Evolutionary conservation across 2,797 vertebrate genomes (phyloP).

Genomic region (Phataginus tetradactyla): DNA sequence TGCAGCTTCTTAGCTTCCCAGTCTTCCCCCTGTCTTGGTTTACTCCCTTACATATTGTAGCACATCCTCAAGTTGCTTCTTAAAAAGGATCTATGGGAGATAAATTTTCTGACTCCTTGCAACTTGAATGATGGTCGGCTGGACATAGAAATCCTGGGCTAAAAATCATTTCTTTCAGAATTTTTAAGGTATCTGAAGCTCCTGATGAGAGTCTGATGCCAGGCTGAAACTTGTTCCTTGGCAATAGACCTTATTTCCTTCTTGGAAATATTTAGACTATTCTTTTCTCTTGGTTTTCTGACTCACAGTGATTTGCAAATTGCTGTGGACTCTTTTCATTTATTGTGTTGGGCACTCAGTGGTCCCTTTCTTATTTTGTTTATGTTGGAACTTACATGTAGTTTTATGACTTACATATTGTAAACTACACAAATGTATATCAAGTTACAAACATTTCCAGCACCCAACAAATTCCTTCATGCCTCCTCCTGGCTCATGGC

Average conservation of each 20-base stretch:
- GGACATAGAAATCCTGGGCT: neutral
- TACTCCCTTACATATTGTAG: neutral
- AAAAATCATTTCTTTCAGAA: constrained; percentile 42
- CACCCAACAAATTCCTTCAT: neutral
- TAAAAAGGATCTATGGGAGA: constrained; percentile 39
- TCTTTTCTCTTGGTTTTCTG: neutral
- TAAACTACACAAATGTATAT: neutral
- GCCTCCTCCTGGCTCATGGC: neutral
- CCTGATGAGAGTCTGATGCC: neutral
- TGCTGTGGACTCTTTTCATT: neutral
- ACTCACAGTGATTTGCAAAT: neutral
- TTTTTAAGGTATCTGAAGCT: neutral
- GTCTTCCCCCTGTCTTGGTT: neutral
- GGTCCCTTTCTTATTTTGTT: neutral
- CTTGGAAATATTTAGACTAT: constrained; percentile 2
- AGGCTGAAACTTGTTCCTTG: neutral
- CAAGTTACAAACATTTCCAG: neutral
- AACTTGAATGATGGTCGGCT: constrained; percentile 3
- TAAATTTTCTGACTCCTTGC: neutral
- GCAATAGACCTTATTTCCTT: constrained; percentile 1
- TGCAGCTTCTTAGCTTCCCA: neutral
- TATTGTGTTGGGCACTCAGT: neutral
- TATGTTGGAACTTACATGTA: neutral
- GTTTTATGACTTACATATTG: neutral
- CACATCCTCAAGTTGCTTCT: constrained; percentile 21